These are phyloP conservation scores for Hirtodrosophila cameraria DNA, from an alignment of 2,888 invertebrate species.

Conservation along the genomic window DNA sequence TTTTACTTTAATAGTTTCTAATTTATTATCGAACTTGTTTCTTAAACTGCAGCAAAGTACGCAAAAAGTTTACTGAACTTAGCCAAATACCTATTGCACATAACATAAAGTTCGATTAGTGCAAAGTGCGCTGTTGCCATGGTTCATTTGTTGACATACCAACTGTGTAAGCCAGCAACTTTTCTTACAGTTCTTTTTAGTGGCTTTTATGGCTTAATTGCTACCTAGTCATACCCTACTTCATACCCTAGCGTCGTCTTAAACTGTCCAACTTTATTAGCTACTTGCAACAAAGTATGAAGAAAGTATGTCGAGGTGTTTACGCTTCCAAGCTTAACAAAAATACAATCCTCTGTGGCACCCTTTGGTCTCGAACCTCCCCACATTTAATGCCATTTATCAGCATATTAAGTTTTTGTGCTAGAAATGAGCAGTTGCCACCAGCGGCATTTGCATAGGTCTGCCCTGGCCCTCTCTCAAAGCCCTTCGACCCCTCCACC, in stretches of 20 bases:
- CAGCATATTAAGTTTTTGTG: constrained; percentile 78
- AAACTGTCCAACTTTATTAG: constrained; percentile 66
- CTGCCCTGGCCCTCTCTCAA: too few species aligned
- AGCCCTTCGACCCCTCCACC: too few species aligned
- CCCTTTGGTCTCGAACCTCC: constrained; percentile 12
- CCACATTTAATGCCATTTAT: constrained; percentile 73
- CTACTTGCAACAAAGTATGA: constrained; percentile 55
- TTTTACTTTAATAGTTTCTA: constrained; percentile 43
- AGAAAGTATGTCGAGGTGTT: constrained; percentile 67
- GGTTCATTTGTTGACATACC: constrained; percentile 54
- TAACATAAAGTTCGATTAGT: constrained; percentile 68
- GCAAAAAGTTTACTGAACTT: constrained; percentile 51
- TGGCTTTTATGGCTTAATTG: constrained; percentile 58
- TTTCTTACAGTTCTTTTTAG: constrained; percentile 36
- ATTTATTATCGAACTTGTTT: constrained; percentile 47
- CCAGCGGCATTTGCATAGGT: neutral
- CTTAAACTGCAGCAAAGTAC: constrained; percentile 7
- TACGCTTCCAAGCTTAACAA: constrained; percentile 70
- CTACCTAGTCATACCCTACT: constrained; percentile 30
- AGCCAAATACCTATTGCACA: constrained; percentile 43
- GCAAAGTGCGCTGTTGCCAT: constrained; percentile 54
- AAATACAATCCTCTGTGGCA: constrained; percentile 33
- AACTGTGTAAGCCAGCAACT: constrained; percentile 28
- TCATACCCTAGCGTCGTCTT: constrained; percentile 29
- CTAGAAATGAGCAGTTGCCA: constrained; percentile 71